These are phyloP conservation scores for Gymnocephalus cernua DNA, from an alignment of 2,113 vertebrate genomes.

Conservation along the genomic window DNA sequence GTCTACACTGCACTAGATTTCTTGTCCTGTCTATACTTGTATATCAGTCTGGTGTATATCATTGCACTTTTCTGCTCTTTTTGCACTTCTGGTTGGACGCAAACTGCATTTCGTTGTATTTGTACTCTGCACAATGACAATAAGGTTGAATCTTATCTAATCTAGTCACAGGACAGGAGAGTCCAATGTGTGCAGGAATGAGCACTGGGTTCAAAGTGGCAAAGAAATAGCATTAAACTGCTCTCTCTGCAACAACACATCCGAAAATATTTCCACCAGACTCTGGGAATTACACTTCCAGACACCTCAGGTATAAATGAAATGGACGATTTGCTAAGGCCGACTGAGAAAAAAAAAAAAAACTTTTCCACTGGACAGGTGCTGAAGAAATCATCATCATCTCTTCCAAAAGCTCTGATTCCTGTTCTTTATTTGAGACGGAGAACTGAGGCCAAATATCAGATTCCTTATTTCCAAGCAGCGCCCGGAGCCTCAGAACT, in stretches of 20 bases:
- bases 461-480: conserved; percentile 18
- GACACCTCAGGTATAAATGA: conserved; percentile 9
- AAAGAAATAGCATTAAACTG: neutral
- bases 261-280: conserved; percentile 12
- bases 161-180: too few relatives aligned
- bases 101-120: too few relatives aligned
- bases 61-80: too few relatives aligned
- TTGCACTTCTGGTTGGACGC: too few relatives aligned
- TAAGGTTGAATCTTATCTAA: too few relatives aligned
- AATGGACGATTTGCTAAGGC: neutral
- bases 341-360: neutral
- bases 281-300: neutral
- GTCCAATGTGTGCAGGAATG: too few relatives aligned
- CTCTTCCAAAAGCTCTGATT: neutral
- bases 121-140: too few relatives aligned
- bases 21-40: too few relatives aligned
- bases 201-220: neutral
- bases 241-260: too few relatives aligned
- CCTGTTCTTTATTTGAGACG: neutral
- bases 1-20: too few relatives aligned
- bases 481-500: neutral
- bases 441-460: neutral
- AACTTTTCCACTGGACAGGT: conserved; percentile 1
- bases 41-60: too few relatives aligned
- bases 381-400: conserved; percentile 30